phyloP scores from a whole-genome alignment of 2,113 vertebrate species.

The Atrichornis clamosus region DNA sequence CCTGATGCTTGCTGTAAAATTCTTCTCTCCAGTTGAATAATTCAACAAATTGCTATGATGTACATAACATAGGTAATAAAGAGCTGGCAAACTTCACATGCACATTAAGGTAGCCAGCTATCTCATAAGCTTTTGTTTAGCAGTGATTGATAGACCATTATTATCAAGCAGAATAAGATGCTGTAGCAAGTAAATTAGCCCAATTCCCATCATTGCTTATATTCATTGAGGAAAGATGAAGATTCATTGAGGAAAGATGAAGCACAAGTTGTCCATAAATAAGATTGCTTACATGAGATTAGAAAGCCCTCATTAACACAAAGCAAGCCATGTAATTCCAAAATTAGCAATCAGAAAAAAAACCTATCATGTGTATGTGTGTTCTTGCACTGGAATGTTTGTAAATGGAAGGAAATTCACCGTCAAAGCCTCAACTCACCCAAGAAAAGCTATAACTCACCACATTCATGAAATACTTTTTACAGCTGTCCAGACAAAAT shows the following conservation, averaged over 20 bases:
- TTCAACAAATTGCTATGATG: not conserved
- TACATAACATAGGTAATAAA: slow-evolving; percentile 29
- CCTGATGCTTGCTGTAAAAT: not conserved
- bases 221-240: not conserved
- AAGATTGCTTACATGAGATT: not conserved
- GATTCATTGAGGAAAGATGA: too few species aligned
- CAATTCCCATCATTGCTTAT: not conserved
- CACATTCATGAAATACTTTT: not conserved
- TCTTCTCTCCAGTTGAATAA: not conserved
- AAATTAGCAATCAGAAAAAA: not conserved
- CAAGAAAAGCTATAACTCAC: not conserved
- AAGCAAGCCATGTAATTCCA: not conserved
- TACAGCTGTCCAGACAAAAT: not conserved
- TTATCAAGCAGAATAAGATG: not conserved
- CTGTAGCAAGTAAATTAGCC: not conserved
- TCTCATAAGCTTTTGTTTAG: slow-evolving; percentile 1
- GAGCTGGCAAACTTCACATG: not conserved
- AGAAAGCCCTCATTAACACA: not conserved
- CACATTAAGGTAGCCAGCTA: not conserved
- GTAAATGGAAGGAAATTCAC: not conserved
- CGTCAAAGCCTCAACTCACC: not conserved
- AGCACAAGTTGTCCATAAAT: not conserved
- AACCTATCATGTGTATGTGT: not conserved
- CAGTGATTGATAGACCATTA: not conserved
- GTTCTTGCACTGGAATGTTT: not conserved